phyloP scores from a whole-genome alignment of 2,797 vertebrate genomes.

The Miichthys miiuy region DNA sequence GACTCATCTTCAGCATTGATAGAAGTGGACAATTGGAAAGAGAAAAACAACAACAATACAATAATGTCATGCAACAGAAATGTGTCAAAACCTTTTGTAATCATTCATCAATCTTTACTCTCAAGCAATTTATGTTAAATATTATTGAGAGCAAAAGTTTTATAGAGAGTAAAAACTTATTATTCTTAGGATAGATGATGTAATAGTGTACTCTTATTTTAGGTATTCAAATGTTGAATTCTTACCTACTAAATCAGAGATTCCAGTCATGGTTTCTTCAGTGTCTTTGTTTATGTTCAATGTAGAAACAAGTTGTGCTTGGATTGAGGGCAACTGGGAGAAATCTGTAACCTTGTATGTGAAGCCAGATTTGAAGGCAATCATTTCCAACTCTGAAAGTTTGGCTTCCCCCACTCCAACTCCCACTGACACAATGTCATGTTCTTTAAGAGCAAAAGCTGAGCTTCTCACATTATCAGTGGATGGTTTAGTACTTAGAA shows the following conservation, averaged over 20 bases:
- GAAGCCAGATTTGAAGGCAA: constrained; percentile 88
- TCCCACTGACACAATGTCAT: constrained; percentile 85
- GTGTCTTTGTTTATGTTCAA: constrained; percentile 68
- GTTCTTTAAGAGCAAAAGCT: constrained; percentile 84
- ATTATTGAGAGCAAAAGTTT: not conserved
- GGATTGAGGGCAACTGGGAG: constrained; percentile 81
- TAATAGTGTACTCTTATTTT: not conserved
- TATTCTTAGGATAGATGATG: not conserved
- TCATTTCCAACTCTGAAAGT: constrained; percentile 86
- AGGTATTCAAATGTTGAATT: constrained; percentile 34
- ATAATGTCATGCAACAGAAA: constrained; percentile 31
- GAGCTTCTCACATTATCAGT: constrained; percentile 88
- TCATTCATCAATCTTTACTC: not conserved
- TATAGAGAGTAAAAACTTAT: not conserved
- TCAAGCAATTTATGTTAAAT: not conserved
- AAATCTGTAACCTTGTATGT: constrained; percentile 85
- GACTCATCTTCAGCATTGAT: constrained; percentile 29
- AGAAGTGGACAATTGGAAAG: constrained; percentile 27
- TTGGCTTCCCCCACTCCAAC: constrained; percentile 88
- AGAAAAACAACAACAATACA: not conserved
- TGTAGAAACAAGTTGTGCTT: constrained; percentile 75
- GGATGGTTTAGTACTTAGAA: constrained; percentile 87
- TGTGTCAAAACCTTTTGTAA: not conserved
- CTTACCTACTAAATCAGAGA: constrained; percentile 78
- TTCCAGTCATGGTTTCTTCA: constrained; percentile 60